Evolutionary conservation across 2,888 invertebrate genomes (phyloP), one percentile per base, ranked within the genome.

Genomic region (Microdon myrmicae): DNA sequence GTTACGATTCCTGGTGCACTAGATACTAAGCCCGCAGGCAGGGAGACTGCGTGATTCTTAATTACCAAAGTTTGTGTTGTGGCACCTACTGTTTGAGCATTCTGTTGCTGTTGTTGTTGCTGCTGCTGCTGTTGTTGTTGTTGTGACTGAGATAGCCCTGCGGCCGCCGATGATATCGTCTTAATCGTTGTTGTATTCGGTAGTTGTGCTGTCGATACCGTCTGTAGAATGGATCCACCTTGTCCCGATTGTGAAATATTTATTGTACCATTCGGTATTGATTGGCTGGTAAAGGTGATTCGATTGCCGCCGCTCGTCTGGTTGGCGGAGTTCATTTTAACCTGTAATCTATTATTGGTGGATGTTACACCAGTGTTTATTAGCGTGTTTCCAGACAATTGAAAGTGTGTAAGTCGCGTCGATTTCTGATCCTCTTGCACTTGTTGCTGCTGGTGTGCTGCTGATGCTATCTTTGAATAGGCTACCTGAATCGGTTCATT

Each of bases 241-340:
- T 73, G 73, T 9, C 72, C 72, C 8, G 74, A 74, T 16, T 74
- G 81, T 51, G 84, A 79, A 69, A 88, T 82, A 60, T 85, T 86
- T 71, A 90, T 83, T 56, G 87, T 87, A 68, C 89, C 88, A 81
- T 89, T 90, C 35, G 87, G 85, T 72, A 90, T 76, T 67, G 84
- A 82, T 77, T 87, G 88, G 71, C 83, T 82, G 45, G 86, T 84
- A 74, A 85, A 85, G 53, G 85, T 81, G 59, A 87, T 84, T 74
- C 87, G 83, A 77, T 85, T 86, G 55, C 74, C 74, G 53, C 76
- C 72, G 68, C 74, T 71, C 48, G 76, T 68, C 51, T 74, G 73
- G 67, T 77, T 79, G 69, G 75, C 75, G 66, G 74, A 75, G 69
- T 79, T 77, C 79, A 77, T 78, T 22, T 45, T 66, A 13, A 48